Conservation (phyloP, 2,797 vertebrate species). For the Pangasius djambal region DNA sequence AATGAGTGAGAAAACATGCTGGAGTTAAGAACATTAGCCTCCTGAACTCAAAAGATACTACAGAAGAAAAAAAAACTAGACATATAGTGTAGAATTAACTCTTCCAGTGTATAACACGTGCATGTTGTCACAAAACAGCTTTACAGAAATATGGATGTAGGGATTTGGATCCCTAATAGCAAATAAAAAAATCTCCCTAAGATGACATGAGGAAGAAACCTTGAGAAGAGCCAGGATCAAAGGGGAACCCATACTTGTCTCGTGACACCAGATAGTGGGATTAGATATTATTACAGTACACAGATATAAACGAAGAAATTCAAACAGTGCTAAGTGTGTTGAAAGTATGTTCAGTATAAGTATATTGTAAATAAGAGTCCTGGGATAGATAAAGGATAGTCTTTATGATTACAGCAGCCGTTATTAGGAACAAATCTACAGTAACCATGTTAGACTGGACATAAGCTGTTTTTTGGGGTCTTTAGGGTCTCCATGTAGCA, state of each 20-base stretch:
- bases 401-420: not conserved
- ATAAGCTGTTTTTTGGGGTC: not conserved
- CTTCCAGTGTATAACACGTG: not conserved
- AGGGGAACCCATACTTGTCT: not conserved
- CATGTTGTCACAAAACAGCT: not conserved
- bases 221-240: not conserved
- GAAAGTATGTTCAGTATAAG: not conserved
- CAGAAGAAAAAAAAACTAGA: not conserved
- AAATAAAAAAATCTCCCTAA: not conserved
- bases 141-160: not conserved
- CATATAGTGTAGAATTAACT: not conserved
- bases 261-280: not conserved
- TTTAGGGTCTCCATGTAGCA: not conserved
- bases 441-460: not conserved
- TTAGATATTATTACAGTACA: not conserved
- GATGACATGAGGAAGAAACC: not conserved
- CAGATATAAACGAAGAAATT: not conserved
- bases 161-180: not conserved
- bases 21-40: not conserved
- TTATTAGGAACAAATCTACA: not conserved
- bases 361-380: too few species aligned
- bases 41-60: not conserved
- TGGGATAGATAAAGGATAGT: not conserved
- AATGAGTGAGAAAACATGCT: not conserved
- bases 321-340: not conserved